phyloP scores from a whole-genome alignment of 92 coral and sea anemone species.

The Palythoa heliodiscus region DNA sequence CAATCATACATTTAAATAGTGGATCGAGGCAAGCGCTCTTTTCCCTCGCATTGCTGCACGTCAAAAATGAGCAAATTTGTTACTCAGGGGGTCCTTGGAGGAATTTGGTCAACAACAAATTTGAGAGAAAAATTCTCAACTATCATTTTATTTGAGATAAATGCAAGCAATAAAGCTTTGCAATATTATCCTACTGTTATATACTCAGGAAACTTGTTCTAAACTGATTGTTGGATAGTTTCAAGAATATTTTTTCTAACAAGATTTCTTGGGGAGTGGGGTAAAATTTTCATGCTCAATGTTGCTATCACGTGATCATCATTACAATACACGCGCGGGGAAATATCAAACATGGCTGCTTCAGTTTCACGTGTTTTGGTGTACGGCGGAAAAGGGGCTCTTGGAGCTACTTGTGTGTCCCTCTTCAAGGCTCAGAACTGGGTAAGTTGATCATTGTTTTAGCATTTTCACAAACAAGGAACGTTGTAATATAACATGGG shows the following conservation, averaged over 20 bases:
- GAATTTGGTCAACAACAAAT: not conserved
- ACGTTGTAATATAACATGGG: no score
- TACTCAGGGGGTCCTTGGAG: slow-evolving; percentile 30
- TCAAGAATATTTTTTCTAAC: not conserved
- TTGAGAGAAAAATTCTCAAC: not conserved
- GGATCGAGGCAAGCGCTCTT: slow-evolving; percentile 9
- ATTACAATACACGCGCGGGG: slow-evolving; percentile 41
- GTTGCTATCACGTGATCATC: slow-evolving; percentile 62
- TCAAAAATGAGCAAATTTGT: not conserved
- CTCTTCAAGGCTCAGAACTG: slow-evolving; percentile 89
- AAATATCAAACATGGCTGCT: slow-evolving; percentile 44
- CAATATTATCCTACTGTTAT: not conserved
- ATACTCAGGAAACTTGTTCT: not conserved
- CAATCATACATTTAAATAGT: slow-evolving; percentile 1
- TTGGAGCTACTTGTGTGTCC: slow-evolving; percentile 91
- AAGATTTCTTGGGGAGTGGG: slow-evolving; percentile 8
- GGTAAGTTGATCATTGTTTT: slow-evolving; percentile 58
- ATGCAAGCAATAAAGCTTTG: not conserved
- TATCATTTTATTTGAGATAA: not conserved
- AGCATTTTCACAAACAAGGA: not conserved
- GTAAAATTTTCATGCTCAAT: not conserved
- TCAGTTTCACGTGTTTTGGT: slow-evolving; percentile 75
- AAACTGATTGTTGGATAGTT: not conserved
- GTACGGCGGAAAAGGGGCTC: slow-evolving; percentile 99
- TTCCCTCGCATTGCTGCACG: slow-evolving; percentile 14